These are phyloP conservation scores for Antennarius maculatus DNA, from an alignment of 2,797 vertebrate species.

Conservation along the genomic window DNA sequence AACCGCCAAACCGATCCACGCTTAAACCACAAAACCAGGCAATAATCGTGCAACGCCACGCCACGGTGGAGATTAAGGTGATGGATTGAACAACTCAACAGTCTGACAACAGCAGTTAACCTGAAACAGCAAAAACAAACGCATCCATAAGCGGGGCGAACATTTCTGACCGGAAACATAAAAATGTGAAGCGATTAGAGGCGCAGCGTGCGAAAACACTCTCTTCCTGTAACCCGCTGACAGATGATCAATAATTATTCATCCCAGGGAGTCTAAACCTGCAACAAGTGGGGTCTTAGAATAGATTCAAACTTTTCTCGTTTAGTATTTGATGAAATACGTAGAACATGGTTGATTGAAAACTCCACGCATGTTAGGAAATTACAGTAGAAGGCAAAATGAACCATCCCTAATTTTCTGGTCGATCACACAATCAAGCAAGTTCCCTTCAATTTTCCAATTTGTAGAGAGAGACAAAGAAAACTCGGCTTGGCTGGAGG, in stretches of 20 bases:
- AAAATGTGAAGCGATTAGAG: not conserved
- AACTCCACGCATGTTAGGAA: not conserved
- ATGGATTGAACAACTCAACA: constrained; percentile 25
- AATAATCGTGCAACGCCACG: constrained; percentile 16
- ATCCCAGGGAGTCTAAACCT: constrained; percentile 12
- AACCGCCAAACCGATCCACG: not conserved
- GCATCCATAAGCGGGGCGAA: constrained; percentile 2
- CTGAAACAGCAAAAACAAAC: constrained; percentile 15
- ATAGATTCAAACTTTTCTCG: constrained; percentile 1
- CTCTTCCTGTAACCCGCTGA: constrained; percentile 9
- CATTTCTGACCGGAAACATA: no score
- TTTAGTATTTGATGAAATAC: constrained; percentile 1
- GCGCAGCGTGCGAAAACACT: not conserved
- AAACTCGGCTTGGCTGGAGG: constrained; percentile 11
- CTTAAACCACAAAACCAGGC: constrained; percentile 1
- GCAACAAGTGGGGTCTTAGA: constrained; percentile 54
- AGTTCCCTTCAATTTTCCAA: constrained; percentile 7
- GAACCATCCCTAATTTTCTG: not conserved
- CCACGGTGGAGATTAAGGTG: not conserved
- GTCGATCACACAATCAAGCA: constrained; percentile 14
- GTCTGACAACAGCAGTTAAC: not conserved
- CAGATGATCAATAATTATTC: constrained; percentile 16
- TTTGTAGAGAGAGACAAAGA: constrained; percentile 8
- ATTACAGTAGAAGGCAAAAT: not conserved
- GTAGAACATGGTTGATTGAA: not conserved